Conservation (phyloP, 2,888 invertebrate species). For the Tuta absoluta region DNA sequence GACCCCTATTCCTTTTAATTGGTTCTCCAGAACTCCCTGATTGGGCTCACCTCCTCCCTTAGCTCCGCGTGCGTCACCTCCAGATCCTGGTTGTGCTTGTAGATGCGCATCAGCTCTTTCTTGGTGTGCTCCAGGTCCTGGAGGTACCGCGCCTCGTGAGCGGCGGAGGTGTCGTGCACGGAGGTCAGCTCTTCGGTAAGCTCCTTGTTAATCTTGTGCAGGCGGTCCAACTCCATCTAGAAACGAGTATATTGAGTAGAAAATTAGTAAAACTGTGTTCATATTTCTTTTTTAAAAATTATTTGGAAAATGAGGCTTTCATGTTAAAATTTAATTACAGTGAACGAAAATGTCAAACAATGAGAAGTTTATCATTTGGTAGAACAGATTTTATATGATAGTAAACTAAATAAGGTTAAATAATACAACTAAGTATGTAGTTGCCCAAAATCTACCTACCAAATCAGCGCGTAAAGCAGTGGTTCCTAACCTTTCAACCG, state of each 20-base stretch:
- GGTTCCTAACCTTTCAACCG: no score
- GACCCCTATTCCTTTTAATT: not conserved
- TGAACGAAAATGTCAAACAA: no score
- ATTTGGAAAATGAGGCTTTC: no score
- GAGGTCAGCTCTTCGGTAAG: constrained; percentile 74
- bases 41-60: constrained; percentile 82
- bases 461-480: no score
- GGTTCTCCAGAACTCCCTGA: not conserved
- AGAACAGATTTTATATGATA: no score
- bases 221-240: constrained; percentile 65
- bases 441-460: no score
- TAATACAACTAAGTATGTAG: no score
- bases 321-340: no score
- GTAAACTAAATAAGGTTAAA: no score
- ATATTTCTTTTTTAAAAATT: no score
- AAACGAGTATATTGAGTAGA: constrained; percentile 29
- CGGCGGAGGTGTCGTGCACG: constrained; percentile 71
- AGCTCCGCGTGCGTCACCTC: constrained; percentile 86
- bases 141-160: constrained; percentile 66
- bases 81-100: constrained; percentile 82
- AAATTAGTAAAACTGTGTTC: no score
- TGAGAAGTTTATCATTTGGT: no score
- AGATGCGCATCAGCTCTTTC: constrained; percentile 75
- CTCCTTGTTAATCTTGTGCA: constrained; percentile 63
- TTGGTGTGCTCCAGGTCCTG: constrained; percentile 76